phyloP scores from a whole-genome alignment of 2,797 vertebrate genomes.

The Syngnathus acus region DNA sequence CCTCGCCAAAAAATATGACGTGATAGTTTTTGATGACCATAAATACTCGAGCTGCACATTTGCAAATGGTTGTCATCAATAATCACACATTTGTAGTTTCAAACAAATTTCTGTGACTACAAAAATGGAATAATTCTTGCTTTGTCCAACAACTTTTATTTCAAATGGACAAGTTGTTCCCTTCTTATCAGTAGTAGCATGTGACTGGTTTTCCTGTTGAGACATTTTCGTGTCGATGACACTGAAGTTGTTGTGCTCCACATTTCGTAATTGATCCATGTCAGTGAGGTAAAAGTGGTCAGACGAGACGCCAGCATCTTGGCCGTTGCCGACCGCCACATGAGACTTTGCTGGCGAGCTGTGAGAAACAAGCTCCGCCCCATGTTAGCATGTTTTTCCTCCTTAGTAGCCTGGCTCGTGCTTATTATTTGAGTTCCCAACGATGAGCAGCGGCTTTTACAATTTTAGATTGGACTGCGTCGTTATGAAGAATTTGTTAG shows the following conservation, averaged over 20 bases:
- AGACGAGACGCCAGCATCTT: constrained; percentile 25
- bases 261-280: constrained; percentile 47
- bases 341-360: constrained; percentile 30
- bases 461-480: background rate
- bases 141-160: background rate
- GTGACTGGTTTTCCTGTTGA: constrained; percentile 27
- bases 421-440: constrained; percentile 16
- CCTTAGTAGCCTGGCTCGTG: background rate
- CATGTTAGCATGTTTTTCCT: constrained; percentile 20
- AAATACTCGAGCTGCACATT: background rate
- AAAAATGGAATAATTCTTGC: background rate
- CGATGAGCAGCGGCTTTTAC: background rate
- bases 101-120: background rate
- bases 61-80: background rate
- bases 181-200: constrained; percentile 20
- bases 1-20: no score
- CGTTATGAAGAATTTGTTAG: background rate
- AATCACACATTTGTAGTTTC: background rate
- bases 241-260: constrained; percentile 32
- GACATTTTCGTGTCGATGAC: constrained; percentile 28
- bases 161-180: background rate
- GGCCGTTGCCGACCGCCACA: constrained; percentile 37
- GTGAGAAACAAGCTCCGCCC: constrained; percentile 7
- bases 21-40: no score
- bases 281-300: constrained; percentile 31